phyloP scores from a whole-genome alignment of 2,797 vertebrate species.

The Xenentodon cancila region DNA sequence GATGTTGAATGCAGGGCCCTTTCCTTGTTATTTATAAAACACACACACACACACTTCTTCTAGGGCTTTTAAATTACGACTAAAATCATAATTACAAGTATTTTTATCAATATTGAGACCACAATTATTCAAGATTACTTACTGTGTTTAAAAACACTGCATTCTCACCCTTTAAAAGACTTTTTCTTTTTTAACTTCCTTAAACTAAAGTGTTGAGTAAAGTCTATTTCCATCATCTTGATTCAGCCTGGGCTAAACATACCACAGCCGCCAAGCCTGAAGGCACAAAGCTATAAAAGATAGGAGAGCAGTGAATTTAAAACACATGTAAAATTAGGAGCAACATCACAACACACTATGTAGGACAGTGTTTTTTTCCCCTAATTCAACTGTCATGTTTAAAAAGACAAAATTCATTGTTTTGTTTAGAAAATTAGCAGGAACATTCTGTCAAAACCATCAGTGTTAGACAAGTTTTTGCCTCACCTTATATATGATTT shows the following conservation, averaged over 20 bases:
- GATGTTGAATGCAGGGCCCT: too few species aligned
- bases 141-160: neutral
- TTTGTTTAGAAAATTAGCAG: neutral
- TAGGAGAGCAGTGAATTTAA: neutral
- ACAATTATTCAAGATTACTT: neutral
- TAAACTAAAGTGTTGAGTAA: neutral
- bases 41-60: too few species aligned
- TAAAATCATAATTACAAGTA: neutral
- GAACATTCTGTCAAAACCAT: neutral
- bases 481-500: slow-evolving; percentile 5
- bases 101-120: neutral
- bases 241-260: neutral
- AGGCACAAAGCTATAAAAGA: neutral
- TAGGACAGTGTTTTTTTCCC: too few species aligned
- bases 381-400: too few species aligned
- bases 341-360: too few species aligned
- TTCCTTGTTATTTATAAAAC: too few species aligned
- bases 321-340: neutral
- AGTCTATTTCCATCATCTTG: neutral
- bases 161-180: too few species aligned
- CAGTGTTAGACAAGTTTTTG: slow-evolving; percentile 13
- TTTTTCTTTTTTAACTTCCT: too few species aligned
- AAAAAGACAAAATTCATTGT: too few species aligned
- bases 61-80: neutral
- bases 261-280: neutral